phyloP scores from a whole-genome alignment of 2,888 invertebrate genomes.

The Sarcophaga rosellei region DNA sequence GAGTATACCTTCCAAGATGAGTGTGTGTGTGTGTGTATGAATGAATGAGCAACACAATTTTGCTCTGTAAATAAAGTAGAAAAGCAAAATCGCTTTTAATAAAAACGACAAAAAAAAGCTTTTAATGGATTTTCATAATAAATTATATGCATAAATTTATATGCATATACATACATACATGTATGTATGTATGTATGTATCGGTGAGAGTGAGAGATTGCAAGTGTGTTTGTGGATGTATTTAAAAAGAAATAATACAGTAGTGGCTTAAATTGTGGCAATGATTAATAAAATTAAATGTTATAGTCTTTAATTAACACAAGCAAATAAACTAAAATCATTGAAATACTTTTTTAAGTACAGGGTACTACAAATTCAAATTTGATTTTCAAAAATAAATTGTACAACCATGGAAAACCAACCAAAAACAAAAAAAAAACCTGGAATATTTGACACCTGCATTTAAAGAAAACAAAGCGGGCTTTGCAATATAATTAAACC shows the following conservation, averaged over 20 bases:
- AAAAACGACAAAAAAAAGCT: slow-evolving; percentile 39
- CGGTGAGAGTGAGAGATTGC: not conserved
- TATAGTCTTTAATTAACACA: not conserved
- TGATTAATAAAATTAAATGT: not conserved
- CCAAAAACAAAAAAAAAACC: too few species aligned
- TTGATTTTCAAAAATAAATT: too few species aligned
- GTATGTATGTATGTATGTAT: slow-evolving; percentile 3
- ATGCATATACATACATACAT: too few species aligned
- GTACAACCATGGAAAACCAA: too few species aligned
- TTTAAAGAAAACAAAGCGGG: too few species aligned
- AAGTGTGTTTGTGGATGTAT: not conserved
- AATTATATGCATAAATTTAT: slow-evolving; percentile 41
- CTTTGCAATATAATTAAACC: too few species aligned
- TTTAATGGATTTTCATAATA: slow-evolving; percentile 67
- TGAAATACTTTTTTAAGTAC: too few species aligned
- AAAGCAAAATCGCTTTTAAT: slow-evolving; percentile 45
- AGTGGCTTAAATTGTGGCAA: not conserved
- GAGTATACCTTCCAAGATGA: too few species aligned
- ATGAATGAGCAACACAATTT: slow-evolving; percentile 41
- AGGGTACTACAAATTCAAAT: too few species aligned
- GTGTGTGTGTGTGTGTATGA: not conserved
- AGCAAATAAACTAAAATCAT: too few species aligned
- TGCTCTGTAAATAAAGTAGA: slow-evolving; percentile 38
- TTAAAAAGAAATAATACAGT: not conserved
- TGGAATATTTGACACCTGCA: too few species aligned